These are phyloP conservation scores for Prietella phreatophila DNA, from an alignment of 2,113 vertebrate species.

Conservation along the genomic window DNA sequence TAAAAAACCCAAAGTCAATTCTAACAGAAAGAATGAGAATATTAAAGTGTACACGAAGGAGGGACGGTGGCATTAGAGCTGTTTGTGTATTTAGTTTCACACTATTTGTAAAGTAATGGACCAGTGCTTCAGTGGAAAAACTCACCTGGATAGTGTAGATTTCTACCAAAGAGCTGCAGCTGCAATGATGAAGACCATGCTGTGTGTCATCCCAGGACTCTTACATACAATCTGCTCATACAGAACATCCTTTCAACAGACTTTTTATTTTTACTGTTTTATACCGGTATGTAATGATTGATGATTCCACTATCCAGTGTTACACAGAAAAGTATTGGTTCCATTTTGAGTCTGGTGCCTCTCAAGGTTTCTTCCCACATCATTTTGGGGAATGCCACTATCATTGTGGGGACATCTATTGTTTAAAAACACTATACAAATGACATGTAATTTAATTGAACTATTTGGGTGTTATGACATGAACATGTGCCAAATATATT, in stretches of 20 bases:
- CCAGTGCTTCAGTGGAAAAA: not conserved
- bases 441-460: not conserved
- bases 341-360: not conserved
- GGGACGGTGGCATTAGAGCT: not conserved
- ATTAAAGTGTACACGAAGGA: not conserved
- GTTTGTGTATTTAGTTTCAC: not conserved
- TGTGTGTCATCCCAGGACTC: not conserved
- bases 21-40: not conserved
- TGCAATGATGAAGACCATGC: not conserved
- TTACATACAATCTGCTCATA: not conserved
- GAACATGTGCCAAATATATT: not conserved
- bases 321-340: not conserved
- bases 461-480: not conserved
- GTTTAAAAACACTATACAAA: not conserved
- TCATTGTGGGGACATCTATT: not conserved
- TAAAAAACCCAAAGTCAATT: not conserved
- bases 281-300: not conserved
- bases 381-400: not conserved
- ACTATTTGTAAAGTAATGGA: not conserved
- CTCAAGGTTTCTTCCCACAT: not conserved
- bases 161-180: not conserved
- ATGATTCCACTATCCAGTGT: not conserved
- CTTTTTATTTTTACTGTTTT: not conserved
- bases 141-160: not conserved
- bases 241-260: not conserved